Percentiles rank a stretch among this genome's conserved stretches.
phyloP scores from a whole-genome alignment of 2,797 vertebrate species.

The Syngnathus rostellatus region DNA sequence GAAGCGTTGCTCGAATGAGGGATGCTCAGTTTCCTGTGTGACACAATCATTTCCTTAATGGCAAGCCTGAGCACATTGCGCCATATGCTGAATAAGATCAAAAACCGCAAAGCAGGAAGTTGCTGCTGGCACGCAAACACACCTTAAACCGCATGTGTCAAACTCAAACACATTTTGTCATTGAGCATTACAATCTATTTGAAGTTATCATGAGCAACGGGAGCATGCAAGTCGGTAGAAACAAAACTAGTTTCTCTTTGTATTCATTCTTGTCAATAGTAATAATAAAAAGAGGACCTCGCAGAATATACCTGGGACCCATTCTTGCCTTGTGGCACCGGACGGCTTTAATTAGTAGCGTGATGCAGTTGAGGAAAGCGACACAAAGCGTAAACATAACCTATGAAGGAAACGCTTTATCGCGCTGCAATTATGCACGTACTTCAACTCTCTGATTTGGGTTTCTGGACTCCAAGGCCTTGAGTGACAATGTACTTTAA shows the following conservation, averaged over 20 bases:
- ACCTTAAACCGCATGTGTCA: background rate
- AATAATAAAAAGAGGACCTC: background rate
- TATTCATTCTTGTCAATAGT: conserved; percentile 39
- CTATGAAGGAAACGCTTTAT: background rate
- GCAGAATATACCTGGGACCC: conserved; percentile 47
- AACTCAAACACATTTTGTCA: too few relatives aligned
- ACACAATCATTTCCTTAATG: conserved; percentile 65
- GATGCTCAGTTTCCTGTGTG: conserved; percentile 51
- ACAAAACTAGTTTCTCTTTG: conserved; percentile 41
- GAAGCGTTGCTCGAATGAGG: conserved; percentile 39
- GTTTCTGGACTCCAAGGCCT: background rate
- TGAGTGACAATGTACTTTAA: background rate
- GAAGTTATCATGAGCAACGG: too few relatives aligned
- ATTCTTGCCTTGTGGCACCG: conserved; percentile 58
- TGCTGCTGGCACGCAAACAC: conserved; percentile 29
- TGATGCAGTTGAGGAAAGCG: background rate
- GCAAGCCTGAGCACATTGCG: conserved; percentile 39
- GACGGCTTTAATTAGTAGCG: conserved; percentile 52
- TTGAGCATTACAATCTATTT: too few relatives aligned
- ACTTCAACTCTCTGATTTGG: background rate
- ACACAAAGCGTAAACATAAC: background rate
- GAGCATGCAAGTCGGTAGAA: background rate
- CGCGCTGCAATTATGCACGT: background rate
- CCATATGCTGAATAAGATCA: conserved; percentile 51
- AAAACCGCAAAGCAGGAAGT: conserved; percentile 52